Evolutionary conservation across 2,113 vertebrate genomes (phyloP).

Genomic region (Anarhynchus alexandrinus): DNA sequence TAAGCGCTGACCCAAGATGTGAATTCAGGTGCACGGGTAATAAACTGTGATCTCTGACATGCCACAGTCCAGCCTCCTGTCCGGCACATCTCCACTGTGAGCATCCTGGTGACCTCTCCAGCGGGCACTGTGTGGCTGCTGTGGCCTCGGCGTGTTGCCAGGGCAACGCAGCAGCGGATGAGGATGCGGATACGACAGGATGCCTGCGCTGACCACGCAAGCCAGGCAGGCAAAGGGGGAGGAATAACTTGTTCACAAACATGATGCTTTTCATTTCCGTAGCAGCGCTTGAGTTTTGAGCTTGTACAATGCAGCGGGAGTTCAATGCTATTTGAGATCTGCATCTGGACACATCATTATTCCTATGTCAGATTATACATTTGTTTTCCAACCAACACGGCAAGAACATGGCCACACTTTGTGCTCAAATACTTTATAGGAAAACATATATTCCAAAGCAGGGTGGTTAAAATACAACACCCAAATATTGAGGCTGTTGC

Average conservation of each 20-base stretch:
- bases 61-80: not conserved
- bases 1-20: not conserved
- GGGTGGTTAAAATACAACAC: not conserved
- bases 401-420: not conserved
- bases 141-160: not conserved
- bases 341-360: not conserved
- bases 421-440: not conserved
- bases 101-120: not conserved
- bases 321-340: not conserved
- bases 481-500: conserved; percentile 4
- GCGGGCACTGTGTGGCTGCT: too few species aligned
- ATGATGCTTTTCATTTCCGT: not conserved
- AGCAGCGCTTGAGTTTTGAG: not conserved
- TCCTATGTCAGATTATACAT: not conserved
- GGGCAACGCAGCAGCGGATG: not conserved
- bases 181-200: not conserved
- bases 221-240: not conserved
- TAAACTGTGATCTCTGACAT: accelerated
- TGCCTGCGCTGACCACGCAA: accelerated
- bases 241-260: not conserved
- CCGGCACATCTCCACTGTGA: not conserved
- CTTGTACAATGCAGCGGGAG: not conserved
- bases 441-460: not conserved
- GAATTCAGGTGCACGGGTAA: not conserved
- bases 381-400: not conserved